Evolutionary conservation across 2,888 invertebrate genomes (phyloP).

Genomic region (Vanessa cardui): DNA sequence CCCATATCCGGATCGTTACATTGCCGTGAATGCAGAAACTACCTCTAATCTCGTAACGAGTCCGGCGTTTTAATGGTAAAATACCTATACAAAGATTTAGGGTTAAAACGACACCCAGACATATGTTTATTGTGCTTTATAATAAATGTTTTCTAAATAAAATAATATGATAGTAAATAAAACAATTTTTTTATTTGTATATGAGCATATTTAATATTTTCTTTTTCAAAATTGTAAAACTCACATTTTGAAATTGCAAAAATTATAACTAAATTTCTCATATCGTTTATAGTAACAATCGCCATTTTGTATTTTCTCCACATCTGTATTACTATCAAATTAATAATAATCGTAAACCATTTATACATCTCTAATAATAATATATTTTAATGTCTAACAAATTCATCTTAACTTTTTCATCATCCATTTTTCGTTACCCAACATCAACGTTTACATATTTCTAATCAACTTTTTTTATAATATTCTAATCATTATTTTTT

Average conservation of each 20-base stretch:
- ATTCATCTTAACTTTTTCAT: slow-evolving; percentile 77
- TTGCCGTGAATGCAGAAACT: slow-evolving; percentile 18
- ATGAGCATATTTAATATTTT: slow-evolving; percentile 84
- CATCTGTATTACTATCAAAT: slow-evolving; percentile 69
- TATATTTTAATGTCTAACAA: slow-evolving; percentile 82
- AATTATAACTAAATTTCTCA: slow-evolving; percentile 82
- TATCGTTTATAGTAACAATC: slow-evolving; percentile 82
- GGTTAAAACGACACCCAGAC: too few relatives aligned
- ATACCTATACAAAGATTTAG: too few relatives aligned
- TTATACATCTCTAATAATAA: slow-evolving; percentile 82
- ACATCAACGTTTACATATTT: slow-evolving; percentile 75
- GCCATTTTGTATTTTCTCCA: slow-evolving; percentile 70
- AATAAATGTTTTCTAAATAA: too few relatives aligned
- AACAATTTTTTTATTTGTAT: slow-evolving; percentile 61
- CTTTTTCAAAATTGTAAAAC: slow-evolving; percentile 83
- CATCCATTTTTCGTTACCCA: slow-evolving; percentile 70
- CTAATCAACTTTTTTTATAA: slow-evolving; percentile 76
- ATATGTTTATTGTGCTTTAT: too few relatives aligned
- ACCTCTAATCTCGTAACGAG: slow-evolving; percentile 2
- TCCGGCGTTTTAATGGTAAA: too few relatives aligned
- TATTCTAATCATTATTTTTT: slow-evolving; percentile 76
- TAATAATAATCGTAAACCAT: slow-evolving; percentile 81
- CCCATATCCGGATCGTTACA: slow-evolving; percentile 56
- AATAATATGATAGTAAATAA: slow-evolving; percentile 49
- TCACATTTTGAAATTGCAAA: slow-evolving; percentile 83